Percentiles rank a stretch among this genome's conserved stretches.
Evolutionary conservation across 2,797 vertebrate species (phyloP).

Genomic region (Graptemys geographica): DNA sequence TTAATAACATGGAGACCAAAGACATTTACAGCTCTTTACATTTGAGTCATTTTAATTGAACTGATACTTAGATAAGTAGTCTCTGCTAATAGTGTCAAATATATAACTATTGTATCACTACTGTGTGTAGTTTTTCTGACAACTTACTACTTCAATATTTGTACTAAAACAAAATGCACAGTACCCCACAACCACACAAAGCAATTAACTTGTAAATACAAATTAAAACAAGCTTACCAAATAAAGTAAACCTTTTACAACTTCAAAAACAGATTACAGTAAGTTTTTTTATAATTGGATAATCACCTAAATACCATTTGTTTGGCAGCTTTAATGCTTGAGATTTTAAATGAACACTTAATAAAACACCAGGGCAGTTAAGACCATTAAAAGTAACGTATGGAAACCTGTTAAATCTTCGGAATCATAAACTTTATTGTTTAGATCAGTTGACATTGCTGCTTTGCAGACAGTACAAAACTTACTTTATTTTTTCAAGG

Average conservation of each 20-base stretch:
- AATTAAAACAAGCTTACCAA: too few species aligned
- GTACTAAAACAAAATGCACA: background rate
- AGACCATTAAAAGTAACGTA: background rate
- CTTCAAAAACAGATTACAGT: background rate
- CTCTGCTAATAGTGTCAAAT: background rate
- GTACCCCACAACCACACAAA: background rate
- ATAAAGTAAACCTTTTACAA: too few species aligned
- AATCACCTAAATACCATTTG: background rate
- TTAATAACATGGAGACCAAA: background rate
- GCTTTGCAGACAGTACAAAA: background rate
- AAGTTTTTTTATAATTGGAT: background rate
- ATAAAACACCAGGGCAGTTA: background rate
- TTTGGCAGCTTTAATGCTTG: background rate
- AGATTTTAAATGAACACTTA: background rate
- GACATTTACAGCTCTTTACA: background rate
- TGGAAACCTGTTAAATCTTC: background rate
- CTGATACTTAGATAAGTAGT: background rate
- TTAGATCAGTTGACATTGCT: background rate
- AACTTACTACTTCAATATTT: background rate
- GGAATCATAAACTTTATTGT: accelerated
- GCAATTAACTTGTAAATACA: background rate
- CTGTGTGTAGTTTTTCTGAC: background rate
- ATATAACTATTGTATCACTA: background rate
- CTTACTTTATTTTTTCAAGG: background rate
- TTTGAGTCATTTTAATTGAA: background rate